phyloP scores from a whole-genome alignment of 2,113 vertebrate species.

The Equus przewalskii region DNA sequence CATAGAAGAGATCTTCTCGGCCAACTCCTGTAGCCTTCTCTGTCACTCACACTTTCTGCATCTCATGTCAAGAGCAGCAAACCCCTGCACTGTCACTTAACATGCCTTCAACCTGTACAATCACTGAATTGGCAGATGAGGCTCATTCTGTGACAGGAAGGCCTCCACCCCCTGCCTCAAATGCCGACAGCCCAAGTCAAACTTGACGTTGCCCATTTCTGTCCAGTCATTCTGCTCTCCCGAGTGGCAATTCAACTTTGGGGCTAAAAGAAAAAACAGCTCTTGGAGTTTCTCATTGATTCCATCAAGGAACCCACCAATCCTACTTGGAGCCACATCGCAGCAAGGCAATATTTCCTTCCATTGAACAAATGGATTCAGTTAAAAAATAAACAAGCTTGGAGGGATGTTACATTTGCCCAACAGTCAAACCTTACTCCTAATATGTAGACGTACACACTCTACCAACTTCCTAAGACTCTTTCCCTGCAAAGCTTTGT shows the following conservation, averaged over 20 bases:
- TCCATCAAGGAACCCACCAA: constrained; percentile 77
- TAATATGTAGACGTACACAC: not conserved
- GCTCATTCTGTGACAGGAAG: accelerated
- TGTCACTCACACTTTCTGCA: not conserved
- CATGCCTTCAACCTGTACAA: not conserved
- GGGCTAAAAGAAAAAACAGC: constrained; percentile 46
- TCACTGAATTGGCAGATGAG: not conserved
- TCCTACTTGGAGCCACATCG: constrained; percentile 11
- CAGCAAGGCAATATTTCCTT: constrained; percentile 48
- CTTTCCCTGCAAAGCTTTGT: not conserved
- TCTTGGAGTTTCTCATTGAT: constrained; percentile 78
- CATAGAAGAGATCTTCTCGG: not conserved
- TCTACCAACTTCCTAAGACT: not conserved
- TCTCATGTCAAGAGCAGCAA: not conserved
- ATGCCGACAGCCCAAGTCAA: not conserved
- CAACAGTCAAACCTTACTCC: constrained; percentile 14
- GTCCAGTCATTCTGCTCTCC: constrained; percentile 26
- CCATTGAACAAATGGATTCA: constrained; percentile 52
- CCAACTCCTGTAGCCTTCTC: not conserved
- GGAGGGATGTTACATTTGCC: constrained; percentile 60
- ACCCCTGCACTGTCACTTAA: not conserved
- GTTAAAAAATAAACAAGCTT: constrained; percentile 58
- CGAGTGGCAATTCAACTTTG: constrained; percentile 35
- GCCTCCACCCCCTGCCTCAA: accelerated
- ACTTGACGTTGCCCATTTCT: not conserved